phyloP scores from a whole-genome alignment of 30 jellyfish, hydroid and myxozoan species.

The Hydractinia symbiolongicarpus region DNA sequence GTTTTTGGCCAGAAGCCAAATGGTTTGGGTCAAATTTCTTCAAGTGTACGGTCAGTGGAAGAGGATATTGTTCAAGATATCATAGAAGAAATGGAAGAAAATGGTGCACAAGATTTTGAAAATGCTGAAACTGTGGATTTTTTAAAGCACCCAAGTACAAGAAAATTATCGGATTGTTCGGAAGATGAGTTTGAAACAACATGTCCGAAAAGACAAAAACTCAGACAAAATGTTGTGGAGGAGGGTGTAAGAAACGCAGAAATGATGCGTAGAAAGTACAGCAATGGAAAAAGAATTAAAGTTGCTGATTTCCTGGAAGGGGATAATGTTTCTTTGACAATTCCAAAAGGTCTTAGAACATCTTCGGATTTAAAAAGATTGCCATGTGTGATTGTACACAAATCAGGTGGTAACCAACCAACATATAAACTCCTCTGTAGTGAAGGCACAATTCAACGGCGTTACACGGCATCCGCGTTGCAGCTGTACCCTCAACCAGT shows the following conservation, averaged over 20 bases:
- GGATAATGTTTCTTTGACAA: slow-evolving; percentile 8
- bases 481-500: slow-evolving; percentile 14
- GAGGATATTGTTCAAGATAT: too few relatives aligned
- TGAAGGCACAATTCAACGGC: neutral
- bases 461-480: slow-evolving; percentile 16
- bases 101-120: too few relatives aligned
- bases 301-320: slow-evolving; percentile 6
- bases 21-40: too few relatives aligned
- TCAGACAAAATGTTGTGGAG: neutral
- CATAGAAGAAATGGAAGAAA: too few relatives aligned
- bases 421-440: neutral
- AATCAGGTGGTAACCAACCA: slow-evolving; percentile 11
- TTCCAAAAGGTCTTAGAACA: slow-evolving; percentile 9
- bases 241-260: neutral
- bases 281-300: slow-evolving; percentile 10
- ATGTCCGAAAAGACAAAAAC: neutral
- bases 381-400: slow-evolving; percentile 5
- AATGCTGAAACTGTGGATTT: too few relatives aligned
- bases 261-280: slow-evolving; percentile 14
- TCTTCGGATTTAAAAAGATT: slow-evolving; percentile 5
- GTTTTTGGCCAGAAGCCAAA: too few relatives aligned
- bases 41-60: too few relatives aligned
- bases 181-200: neutral
- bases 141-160: too few relatives aligned
- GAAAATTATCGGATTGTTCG: neutral